A percentile compares a stretch with the other conserved stretches of the same genome.
Evolutionary conservation across 2,797 vertebrate genomes (phyloP).

Genomic region (Pygocentrus nattereri): DNA sequence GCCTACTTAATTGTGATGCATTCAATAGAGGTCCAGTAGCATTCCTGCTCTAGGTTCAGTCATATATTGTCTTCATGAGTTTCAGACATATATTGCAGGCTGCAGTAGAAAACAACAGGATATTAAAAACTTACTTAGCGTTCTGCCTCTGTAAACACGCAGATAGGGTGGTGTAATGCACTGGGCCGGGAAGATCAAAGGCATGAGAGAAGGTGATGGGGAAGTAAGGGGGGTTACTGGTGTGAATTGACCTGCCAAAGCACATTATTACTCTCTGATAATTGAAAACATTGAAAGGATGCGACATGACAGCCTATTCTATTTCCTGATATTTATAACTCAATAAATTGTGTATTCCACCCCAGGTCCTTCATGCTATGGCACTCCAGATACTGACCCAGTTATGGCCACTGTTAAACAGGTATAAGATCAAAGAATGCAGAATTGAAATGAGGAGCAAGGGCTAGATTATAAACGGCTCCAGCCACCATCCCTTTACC

Average conservation of each 20-base stretch:
- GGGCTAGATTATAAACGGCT: neutral
- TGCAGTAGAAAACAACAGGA: slow-evolving; percentile 37
- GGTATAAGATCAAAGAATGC: slow-evolving; percentile 63
- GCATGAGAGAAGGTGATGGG: neutral
- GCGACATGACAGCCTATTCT: slow-evolving; percentile 62
- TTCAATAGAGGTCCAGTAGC: slow-evolving; percentile 19
- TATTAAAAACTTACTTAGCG: slow-evolving; percentile 33
- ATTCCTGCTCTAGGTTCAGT: slow-evolving; percentile 14
- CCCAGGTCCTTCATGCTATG: slow-evolving; percentile 74
- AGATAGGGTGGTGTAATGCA: slow-evolving; percentile 1
- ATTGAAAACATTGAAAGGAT: slow-evolving; percentile 73
- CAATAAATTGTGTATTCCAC: slow-evolving; percentile 78
- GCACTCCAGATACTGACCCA: slow-evolving; percentile 73
- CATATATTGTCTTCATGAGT: neutral
- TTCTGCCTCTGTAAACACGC: slow-evolving; percentile 42
- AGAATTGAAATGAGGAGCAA: slow-evolving; percentile 22
- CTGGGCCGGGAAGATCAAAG: slow-evolving; percentile 17
- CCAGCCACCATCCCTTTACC: slow-evolving; percentile 5
- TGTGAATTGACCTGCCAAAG: slow-evolving; percentile 74
- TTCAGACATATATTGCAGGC: slow-evolving; percentile 21
- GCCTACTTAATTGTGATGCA: slow-evolving; percentile 44
- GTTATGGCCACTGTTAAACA: slow-evolving; percentile 75
- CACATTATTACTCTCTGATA: slow-evolving; percentile 76
- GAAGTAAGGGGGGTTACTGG: slow-evolving; percentile 35
- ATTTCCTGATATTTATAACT: slow-evolving; percentile 81